Evolutionary conservation across 1,140 invertebrate genomes (phyloP).

Genomic region (Drosophila trapezifrons): DNA sequence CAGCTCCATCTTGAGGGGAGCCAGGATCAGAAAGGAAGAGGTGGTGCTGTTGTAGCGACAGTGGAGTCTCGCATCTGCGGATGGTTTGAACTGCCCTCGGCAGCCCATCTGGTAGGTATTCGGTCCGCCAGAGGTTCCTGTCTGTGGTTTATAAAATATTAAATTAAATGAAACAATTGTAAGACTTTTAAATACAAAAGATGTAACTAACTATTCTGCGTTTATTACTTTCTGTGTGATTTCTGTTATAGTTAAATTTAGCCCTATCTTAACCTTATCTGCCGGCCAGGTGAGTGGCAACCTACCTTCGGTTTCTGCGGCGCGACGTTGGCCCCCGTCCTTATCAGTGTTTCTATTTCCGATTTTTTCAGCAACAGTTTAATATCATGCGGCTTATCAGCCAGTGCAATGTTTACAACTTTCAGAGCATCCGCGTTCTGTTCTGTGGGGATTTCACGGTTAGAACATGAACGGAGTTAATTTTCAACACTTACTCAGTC

Average conservation of each 20-base stretch:
- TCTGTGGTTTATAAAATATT: constrained; percentile 4
- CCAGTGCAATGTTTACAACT: constrained; percentile 57
- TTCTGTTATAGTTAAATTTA: background rate
- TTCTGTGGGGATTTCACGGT: constrained; percentile 26
- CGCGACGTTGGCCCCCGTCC: constrained; percentile 82
- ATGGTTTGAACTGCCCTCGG: constrained; percentile 89
- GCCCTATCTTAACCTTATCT: constrained; percentile 51
- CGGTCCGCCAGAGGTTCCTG: constrained; percentile 77
- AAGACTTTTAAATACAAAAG: too few relatives aligned
- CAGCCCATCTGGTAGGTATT: constrained; percentile 92
- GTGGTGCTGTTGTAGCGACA: constrained; percentile 91
- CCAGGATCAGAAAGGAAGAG: constrained; percentile 91
- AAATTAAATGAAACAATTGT: too few relatives aligned
- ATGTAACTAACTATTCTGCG: too few relatives aligned
- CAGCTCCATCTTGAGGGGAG: constrained; percentile 96
- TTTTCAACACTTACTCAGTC: constrained; percentile 66
- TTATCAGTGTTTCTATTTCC: constrained; percentile 85
- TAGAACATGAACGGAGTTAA: too few relatives aligned
- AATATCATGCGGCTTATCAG: constrained; percentile 61
- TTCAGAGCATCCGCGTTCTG: constrained; percentile 57
- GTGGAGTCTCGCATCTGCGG: constrained; percentile 85
- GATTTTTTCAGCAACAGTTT: constrained; percentile 88
- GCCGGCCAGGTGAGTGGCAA: constrained; percentile 1
- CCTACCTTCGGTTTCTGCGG: constrained; percentile 5
- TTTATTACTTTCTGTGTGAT: constrained; percentile 1